Conservation (phyloP, 2,113 vertebrate species). For the Pterocles burchelli region DNA sequence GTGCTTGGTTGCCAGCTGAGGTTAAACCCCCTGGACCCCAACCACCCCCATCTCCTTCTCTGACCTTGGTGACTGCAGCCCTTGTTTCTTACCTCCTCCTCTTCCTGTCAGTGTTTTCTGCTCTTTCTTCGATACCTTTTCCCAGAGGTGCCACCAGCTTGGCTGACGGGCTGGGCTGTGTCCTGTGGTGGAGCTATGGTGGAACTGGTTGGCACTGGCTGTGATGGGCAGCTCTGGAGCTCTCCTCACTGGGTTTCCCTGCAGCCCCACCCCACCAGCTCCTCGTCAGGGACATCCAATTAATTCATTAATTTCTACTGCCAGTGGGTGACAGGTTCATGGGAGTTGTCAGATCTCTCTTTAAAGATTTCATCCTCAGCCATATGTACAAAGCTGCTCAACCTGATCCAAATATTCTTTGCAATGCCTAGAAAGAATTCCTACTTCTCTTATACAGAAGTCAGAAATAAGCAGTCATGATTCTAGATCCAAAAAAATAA, state of each 20-base stretch:
- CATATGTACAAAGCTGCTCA: background rate
- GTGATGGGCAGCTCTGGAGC: accelerated
- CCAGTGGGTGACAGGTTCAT: background rate
- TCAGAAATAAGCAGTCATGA: background rate
- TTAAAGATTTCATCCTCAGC: background rate
- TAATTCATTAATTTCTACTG: background rate
- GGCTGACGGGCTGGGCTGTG: no score
- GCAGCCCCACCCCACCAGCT: background rate
- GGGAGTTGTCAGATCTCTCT: background rate
- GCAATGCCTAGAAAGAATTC: background rate
- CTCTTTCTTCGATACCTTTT: background rate
- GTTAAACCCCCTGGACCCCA: no score
- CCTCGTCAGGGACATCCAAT: background rate
- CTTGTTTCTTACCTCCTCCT: background rate
- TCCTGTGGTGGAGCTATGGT: background rate
- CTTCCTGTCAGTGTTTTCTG: background rate
- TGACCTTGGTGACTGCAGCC: background rate
- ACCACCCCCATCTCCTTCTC: accelerated
- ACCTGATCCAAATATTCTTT: background rate
- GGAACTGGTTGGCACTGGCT: background rate
- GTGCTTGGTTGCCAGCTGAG: no score
- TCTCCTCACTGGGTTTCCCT: background rate
- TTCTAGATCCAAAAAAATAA: background rate
- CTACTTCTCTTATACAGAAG: background rate
- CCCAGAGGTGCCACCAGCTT: background rate